Conservation (phyloP, 2,113 vertebrate species). For the Sturnira hondurensis region DNA sequence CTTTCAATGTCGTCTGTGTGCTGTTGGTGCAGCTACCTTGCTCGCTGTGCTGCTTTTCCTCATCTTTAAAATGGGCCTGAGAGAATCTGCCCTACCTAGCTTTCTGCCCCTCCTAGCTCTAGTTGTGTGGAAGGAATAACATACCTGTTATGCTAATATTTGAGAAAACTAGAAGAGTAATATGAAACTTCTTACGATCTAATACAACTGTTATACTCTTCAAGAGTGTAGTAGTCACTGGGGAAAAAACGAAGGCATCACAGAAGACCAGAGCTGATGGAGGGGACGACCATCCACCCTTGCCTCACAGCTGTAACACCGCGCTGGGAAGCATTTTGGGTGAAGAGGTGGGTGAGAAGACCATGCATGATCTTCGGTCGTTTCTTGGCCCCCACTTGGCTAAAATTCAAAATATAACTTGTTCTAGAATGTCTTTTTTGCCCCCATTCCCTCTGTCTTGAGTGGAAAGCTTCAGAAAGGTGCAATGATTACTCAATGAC, state of each 20-base stretch:
- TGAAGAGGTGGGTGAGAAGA: neutral
- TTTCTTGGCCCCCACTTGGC: neutral
- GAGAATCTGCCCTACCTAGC: neutral
- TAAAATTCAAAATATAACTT: neutral
- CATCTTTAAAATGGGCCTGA: neutral
- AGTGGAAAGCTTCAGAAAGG: constrained; percentile 49
- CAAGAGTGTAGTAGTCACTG: neutral
- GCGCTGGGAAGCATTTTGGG: neutral
- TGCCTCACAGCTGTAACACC: neutral
- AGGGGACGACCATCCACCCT: neutral
- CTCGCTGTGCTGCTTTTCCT: neutral
- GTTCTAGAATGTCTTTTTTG: constrained; percentile 28
- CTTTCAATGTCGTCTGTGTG: neutral
- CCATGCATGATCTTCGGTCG: neutral
- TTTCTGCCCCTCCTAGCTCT: too few relatives aligned
- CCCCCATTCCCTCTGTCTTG: neutral
- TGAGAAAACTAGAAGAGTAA: neutral
- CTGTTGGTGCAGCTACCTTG: neutral
- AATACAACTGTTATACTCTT: neutral
- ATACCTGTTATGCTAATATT: neutral
- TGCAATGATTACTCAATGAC: constrained; percentile 45
- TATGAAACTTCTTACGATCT: neutral
- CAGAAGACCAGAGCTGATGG: neutral
- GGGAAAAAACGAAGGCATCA: neutral
- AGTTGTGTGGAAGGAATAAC: neutral